These are phyloP conservation scores for Procambarus virginalis DNA, from an alignment of 1,140 invertebrate genomes.

Conservation along the genomic window DNA sequence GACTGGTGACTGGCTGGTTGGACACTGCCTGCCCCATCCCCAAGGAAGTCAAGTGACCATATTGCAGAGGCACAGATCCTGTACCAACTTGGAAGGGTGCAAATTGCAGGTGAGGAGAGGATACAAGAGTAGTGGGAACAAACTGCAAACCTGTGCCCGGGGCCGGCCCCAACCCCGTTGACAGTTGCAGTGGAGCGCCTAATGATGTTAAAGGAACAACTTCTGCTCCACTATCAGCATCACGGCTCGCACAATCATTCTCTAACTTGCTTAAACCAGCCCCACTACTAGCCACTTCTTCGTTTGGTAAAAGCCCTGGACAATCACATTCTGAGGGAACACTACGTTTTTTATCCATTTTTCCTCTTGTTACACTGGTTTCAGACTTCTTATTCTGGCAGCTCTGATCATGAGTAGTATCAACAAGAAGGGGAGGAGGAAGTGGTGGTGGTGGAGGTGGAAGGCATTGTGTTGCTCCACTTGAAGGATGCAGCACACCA, in stretches of 20 bases:
- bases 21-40: slow-evolving; percentile 57
- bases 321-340: slow-evolving; percentile 69
- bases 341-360: slow-evolving; percentile 68
- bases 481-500: slow-evolving; percentile 51
- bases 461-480: slow-evolving; percentile 54
- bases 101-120: slow-evolving; percentile 63
- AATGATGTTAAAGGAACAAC: slow-evolving; percentile 52
- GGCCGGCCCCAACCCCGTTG: slow-evolving; percentile 61
- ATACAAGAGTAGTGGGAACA: slow-evolving; percentile 60
- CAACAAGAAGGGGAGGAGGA: slow-evolving; percentile 46
- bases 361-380: slow-evolving; percentile 40
- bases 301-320: slow-evolving; percentile 47
- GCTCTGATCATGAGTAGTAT: slow-evolving; percentile 40
- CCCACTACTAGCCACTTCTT: slow-evolving; percentile 46
- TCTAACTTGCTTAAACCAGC: slow-evolving; percentile 36
- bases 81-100: slow-evolving; percentile 65
- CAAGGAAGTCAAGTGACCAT: slow-evolving; percentile 48
- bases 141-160: slow-evolving; percentile 58
- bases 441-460: slow-evolving; percentile 62
- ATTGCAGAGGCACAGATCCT: slow-evolving; percentile 60
- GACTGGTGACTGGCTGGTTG: slow-evolving; percentile 60
- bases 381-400: slow-evolving; percentile 56
- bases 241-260: slow-evolving; percentile 22
- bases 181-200: slow-evolving; percentile 57
- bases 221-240: slow-evolving; percentile 38